These are phyloP conservation scores for Cossypha niveicapilla DNA, from an alignment of 2,797 vertebrate genomes.

Conservation along the genomic window DNA sequence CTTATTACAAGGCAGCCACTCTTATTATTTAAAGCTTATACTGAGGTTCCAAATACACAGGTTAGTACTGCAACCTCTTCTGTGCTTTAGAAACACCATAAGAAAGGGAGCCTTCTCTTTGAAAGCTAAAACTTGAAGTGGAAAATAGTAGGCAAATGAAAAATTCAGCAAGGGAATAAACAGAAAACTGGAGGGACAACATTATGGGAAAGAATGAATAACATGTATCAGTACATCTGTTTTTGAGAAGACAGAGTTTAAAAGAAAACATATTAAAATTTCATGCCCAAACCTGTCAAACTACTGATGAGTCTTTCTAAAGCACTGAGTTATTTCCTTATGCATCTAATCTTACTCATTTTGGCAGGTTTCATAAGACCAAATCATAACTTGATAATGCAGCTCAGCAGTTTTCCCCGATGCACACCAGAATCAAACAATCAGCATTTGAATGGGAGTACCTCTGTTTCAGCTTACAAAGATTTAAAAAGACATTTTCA, in stretches of 20 bases:
- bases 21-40: slow-evolving; percentile 1
- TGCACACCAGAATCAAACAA: not conserved
- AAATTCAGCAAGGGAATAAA: slow-evolving; percentile 20
- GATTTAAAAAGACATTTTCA: not conserved
- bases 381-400: slow-evolving; percentile 8
- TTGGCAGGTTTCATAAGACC: slow-evolving; percentile 30
- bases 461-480: not conserved
- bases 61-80: not conserved
- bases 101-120: not conserved
- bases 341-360: slow-evolving; percentile 10
- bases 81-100: not conserved
- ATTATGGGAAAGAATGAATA: not conserved
- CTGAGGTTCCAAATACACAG: not conserved
- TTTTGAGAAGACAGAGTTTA: slow-evolving; percentile 23
- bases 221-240: not conserved
- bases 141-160: slow-evolving; percentile 18
- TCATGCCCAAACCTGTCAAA: slow-evolving; percentile 48
- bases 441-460: not conserved
- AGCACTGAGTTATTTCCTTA: slow-evolving; percentile 35
- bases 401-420: slow-evolving; percentile 27
- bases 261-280: slow-evolving; percentile 56
- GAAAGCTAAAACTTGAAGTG: slow-evolving; percentile 17
- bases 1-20: not conserved
- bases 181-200: not conserved
- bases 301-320: not conserved